phyloP scores from a whole-genome alignment of 2,888 invertebrate genomes.

The Gymnoscelis rufifasciata region DNA sequence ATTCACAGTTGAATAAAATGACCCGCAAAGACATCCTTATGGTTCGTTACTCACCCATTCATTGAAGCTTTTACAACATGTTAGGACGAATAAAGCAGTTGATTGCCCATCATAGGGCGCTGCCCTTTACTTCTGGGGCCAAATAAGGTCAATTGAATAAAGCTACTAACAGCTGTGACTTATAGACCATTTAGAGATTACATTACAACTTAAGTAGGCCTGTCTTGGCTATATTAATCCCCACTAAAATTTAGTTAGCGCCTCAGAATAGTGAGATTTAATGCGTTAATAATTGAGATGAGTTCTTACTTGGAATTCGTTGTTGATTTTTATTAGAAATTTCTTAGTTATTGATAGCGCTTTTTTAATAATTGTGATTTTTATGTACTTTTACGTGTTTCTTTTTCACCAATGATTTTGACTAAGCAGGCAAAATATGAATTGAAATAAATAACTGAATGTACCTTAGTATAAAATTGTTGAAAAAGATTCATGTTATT shows the following conservation, averaged over 20 bases:
- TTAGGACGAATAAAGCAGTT: slow-evolving; percentile 34
- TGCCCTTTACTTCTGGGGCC: slow-evolving; percentile 52
- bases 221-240: neutral
- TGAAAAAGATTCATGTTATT: too few relatives aligned
- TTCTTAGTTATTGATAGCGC: too few relatives aligned
- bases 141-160: slow-evolving; percentile 68
- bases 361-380: too few relatives aligned
- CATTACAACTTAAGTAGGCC: slow-evolving; percentile 16
- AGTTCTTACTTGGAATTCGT: too few relatives aligned
- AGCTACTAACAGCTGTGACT: slow-evolving; percentile 34
- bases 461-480: too few relatives aligned
- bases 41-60: slow-evolving; percentile 18
- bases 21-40: neutral
- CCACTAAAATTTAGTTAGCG: neutral
- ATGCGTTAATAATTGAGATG: too few relatives aligned
- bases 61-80: slow-evolving; percentile 23
- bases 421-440: too few relatives aligned
- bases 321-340: too few relatives aligned
- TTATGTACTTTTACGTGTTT: too few relatives aligned
- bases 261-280: neutral
- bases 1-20: too few relatives aligned
- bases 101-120: slow-evolving; percentile 49
- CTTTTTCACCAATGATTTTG: too few relatives aligned
- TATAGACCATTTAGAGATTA: slow-evolving; percentile 23
- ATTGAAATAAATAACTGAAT: too few relatives aligned